These are phyloP conservation scores for Eledona agricola DNA, from an alignment of 2,888 invertebrate genomes.

Conservation along the genomic window DNA sequence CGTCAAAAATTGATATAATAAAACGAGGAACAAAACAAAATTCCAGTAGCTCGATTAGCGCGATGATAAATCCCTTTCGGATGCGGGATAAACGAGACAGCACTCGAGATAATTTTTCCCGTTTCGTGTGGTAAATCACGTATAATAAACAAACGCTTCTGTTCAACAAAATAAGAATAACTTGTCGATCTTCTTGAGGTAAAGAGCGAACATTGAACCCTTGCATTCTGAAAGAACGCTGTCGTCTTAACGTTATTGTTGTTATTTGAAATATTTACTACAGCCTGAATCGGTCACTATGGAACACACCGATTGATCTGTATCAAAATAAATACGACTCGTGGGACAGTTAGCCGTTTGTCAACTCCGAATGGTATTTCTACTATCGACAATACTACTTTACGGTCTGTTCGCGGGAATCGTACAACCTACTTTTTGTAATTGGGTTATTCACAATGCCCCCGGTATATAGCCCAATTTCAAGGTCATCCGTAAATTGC, in stretches of 20 bases:
- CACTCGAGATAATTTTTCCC: constrained; percentile 10
- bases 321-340: too few species aligned
- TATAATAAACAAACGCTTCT: constrained; percentile 36
- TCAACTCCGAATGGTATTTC: too few species aligned
- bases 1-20: too few species aligned
- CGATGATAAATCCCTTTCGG: too few species aligned
- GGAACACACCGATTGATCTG: too few species aligned
- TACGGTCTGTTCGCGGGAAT: too few species aligned
- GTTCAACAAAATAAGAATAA: constrained; percentile 39
- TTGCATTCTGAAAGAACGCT: constrained; percentile 36
- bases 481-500: constrained; percentile 36
- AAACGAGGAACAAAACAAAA: too few species aligned
- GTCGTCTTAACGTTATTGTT: constrained; percentile 31
- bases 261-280: constrained; percentile 31
- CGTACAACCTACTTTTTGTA: too few species aligned
- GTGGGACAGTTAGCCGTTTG: too few species aligned
- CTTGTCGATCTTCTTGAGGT: constrained; percentile 41
- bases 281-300: constrained; percentile 11
- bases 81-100: too few species aligned
- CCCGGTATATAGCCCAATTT: constrained; percentile 18
- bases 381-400: too few species aligned
- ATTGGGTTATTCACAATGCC: constrained; percentile 1
- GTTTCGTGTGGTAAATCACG: constrained; percentile 31
- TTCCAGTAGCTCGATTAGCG: too few species aligned
- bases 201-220: constrained; percentile 43